A percentile compares a stretch with the other conserved stretches of the same genome.
These are phyloP conservation scores for Drosophila histrio DNA, from an alignment of 2,888 invertebrate genomes.

Conservation along the genomic window DNA sequence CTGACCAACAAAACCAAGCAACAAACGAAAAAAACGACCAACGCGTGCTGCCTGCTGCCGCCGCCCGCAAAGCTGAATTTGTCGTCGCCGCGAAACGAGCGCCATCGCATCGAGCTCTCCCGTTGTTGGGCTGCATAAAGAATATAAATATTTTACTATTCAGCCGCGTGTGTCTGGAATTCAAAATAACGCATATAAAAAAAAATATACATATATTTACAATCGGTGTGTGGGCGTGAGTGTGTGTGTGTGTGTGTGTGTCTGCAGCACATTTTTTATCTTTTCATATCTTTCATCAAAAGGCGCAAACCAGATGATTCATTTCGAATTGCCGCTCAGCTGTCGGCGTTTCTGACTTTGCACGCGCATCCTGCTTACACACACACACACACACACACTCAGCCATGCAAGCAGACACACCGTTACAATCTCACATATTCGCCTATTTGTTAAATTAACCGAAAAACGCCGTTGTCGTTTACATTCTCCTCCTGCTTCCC, in stretches of 20 bases:
- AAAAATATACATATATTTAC: slow-evolving; percentile 36
- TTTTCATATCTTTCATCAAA: slow-evolving; percentile 47
- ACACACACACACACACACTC: slow-evolving; percentile 2
- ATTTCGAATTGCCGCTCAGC: slow-evolving; percentile 50
- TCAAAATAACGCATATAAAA: slow-evolving; percentile 43
- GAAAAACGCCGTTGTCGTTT: slow-evolving; percentile 31
- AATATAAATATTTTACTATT: slow-evolving; percentile 58
- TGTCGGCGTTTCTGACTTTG: slow-evolving; percentile 34
- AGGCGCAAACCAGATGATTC: slow-evolving; percentile 61
- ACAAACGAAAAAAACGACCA: slow-evolving; percentile 51
- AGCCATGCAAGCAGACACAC: slow-evolving; percentile 17
- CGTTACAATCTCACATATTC: slow-evolving; percentile 27
- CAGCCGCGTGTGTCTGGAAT: slow-evolving; percentile 72
- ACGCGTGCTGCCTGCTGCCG: slow-evolving; percentile 68
- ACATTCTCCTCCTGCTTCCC: not conserved
- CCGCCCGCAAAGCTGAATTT: slow-evolving; percentile 61
- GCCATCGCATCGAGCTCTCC: slow-evolving; percentile 24
- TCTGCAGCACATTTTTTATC: slow-evolving; percentile 52
- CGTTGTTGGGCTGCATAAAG: slow-evolving; percentile 45
- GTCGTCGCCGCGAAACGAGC: slow-evolving; percentile 47
- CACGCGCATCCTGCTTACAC: slow-evolving; percentile 47
- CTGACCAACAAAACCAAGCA: slow-evolving; percentile 44
- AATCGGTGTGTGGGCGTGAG: slow-evolving; percentile 27
- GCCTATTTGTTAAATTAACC: slow-evolving; percentile 70
- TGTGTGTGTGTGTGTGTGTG: slow-evolving; percentile 17